Evolutionary conservation across 2,113 vertebrate species (phyloP), one percentile per base, ranked within the genome.

Genomic region (Dolichotis patagonum): DNA sequence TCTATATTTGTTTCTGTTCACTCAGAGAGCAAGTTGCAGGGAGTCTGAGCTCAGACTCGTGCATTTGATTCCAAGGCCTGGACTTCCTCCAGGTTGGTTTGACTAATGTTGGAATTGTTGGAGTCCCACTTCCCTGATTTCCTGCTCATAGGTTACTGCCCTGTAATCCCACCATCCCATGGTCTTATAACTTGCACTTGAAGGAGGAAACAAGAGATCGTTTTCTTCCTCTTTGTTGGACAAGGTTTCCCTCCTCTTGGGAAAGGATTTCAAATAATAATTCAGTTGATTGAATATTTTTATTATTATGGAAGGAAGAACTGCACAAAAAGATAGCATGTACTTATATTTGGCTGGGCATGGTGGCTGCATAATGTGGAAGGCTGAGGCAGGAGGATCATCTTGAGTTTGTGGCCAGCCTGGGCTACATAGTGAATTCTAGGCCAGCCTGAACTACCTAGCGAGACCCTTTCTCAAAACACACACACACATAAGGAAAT

Each of bases 261-360:
- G 71, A 91, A 86, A 93, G 20, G 54, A 11, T 80, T 88, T 94
- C 86, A 78, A 35, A 14, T 65, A 84, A 87, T 54, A 69, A 65
- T 69, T 82, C 41, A 65, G 3, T 77, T 83, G 81, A 56, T 5
- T 78, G 56, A 56, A 38, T 35, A 10, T 63, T 94, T 81, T 63
- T 73, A 35, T 65, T 38, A 26, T 49, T 77, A 11, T 67, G 56
- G 88, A 49, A 46, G 75, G 46, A 30, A 49, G 65, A 41, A 82
- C 30, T 24, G 11, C 19, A n/a, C 6, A n/a, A 16, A 54, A 82
- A 83, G 30, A n/a, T 7, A 62, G 82, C 83, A 54, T 71, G 6
- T 28, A 54, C 28, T 28, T 49, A 26, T 49, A 49, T 78, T 49
- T 78, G 32, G 26, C 43, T 19, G 28, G 41, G 11, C 28, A 5